Evolutionary conservation across 2,113 vertebrate genomes (phyloP).

Genomic region (Barnardius zonarius): DNA sequence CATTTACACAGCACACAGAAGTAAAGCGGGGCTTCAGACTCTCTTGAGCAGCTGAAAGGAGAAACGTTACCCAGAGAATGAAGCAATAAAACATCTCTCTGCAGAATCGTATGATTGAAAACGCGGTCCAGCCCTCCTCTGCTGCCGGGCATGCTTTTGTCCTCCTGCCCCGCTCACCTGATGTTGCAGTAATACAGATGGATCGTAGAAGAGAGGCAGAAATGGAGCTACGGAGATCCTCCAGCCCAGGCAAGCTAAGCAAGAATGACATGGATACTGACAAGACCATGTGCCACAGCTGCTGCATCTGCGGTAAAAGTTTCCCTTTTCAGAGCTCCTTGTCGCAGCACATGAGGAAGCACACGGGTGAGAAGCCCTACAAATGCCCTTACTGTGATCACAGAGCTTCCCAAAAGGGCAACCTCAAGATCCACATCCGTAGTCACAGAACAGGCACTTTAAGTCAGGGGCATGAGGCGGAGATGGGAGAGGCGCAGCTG

Average conservation of each 20-base stretch:
- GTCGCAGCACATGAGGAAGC: slow-evolving; percentile 95
- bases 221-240: slow-evolving; percentile 77
- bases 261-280: slow-evolving; percentile 76
- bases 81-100: slow-evolving; percentile 35
- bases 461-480: slow-evolving; percentile 80
- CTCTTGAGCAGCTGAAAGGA: neutral
- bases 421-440: slow-evolving; percentile 94
- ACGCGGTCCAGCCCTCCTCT: neutral
- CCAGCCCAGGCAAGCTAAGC: slow-evolving; percentile 70
- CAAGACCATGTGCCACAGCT: slow-evolving; percentile 80
- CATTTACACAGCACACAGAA: neutral
- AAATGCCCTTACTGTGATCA: slow-evolving; percentile 96
- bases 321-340: slow-evolving; percentile 95
- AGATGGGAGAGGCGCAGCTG: slow-evolving; percentile 76
- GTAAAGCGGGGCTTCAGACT: neutral
- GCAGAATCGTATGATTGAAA: slow-evolving; percentile 58
- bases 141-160: neutral
- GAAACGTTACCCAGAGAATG: slow-evolving; percentile 10
- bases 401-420: slow-evolving; percentile 94
- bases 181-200: slow-evolving; percentile 69
- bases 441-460: slow-evolving; percentile 90
- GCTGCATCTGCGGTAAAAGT: slow-evolving; percentile 90
- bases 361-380: slow-evolving; percentile 94
- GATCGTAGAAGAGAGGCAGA: slow-evolving; percentile 75
- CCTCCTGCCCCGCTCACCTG: neutral